phyloP scores from a whole-genome alignment of 2,113 vertebrate species.

The Charadrius vociferus region DNA sequence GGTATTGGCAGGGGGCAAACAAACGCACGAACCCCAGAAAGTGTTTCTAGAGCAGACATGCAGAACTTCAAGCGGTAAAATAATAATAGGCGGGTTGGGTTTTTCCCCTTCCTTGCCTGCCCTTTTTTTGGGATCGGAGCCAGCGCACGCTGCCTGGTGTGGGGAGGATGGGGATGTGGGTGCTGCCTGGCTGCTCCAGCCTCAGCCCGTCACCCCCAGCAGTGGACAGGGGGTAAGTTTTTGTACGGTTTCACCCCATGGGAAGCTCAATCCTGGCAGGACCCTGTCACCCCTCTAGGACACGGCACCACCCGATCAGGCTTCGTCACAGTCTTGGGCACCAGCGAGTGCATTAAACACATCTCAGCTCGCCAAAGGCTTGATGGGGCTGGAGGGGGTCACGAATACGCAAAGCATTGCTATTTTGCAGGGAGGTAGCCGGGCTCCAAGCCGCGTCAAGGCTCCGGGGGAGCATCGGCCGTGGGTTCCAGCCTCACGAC shows the following conservation, averaged over 20 bases:
- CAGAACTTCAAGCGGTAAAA: accelerated
- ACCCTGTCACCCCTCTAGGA: background rate
- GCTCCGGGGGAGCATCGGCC: background rate
- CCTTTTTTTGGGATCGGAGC: accelerated
- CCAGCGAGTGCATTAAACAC: accelerated
- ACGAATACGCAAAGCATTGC: background rate
- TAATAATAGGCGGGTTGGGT: background rate
- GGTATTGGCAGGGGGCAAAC: background rate
- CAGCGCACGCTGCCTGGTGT: accelerated
- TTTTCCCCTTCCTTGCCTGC: background rate
- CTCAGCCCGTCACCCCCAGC: background rate
- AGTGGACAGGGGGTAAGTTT: accelerated
- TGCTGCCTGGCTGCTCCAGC: background rate
- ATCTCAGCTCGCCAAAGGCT: accelerated
- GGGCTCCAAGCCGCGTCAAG: accelerated
- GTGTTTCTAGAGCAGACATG: background rate
- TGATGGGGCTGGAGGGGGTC: accelerated
- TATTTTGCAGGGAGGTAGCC: background rate
- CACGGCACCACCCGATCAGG: accelerated
- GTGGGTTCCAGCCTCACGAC: accelerated
- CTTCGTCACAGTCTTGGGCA: background rate
- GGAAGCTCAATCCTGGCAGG: background rate
- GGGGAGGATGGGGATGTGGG: background rate
- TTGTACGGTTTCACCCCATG: accelerated
- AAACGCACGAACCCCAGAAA: background rate